Conservation (phyloP, 2,113 vertebrate genomes). For the Pluvialis apricaria region DNA sequence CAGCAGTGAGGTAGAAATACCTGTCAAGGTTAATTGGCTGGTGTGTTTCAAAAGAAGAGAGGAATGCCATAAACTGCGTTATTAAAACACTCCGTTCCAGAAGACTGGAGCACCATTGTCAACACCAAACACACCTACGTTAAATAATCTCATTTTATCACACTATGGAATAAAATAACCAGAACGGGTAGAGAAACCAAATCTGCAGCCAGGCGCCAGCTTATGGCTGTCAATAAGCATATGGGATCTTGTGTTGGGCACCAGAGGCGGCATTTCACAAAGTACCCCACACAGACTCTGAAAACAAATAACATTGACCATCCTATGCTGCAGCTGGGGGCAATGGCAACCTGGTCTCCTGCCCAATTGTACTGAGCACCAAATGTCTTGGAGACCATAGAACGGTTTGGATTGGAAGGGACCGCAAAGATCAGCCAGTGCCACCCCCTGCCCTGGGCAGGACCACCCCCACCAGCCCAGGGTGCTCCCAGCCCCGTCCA, state of each 20-base stretch:
- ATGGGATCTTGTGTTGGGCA: background rate
- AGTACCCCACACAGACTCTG: background rate
- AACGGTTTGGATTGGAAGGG: background rate
- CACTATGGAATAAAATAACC: background rate
- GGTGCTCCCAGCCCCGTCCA: too few relatives aligned
- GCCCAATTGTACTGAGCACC: fast-evolving
- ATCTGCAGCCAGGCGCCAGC: background rate
- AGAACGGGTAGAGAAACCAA: too few relatives aligned
- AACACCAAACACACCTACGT: background rate
- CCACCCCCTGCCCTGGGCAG: too few relatives aligned
- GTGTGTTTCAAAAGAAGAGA: background rate
- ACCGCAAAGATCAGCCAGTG: too few relatives aligned
- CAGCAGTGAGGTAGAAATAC: background rate
- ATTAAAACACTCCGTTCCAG: background rate
- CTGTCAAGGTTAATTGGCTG: background rate
- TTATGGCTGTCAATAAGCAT: fast-evolving
- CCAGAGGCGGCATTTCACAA: background rate
- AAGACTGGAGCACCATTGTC: background rate
- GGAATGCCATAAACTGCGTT: background rate
- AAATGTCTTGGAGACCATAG: fast-evolving
- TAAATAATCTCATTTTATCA: background rate
- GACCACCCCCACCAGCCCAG: too few relatives aligned
- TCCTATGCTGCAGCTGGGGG: fast-evolving
- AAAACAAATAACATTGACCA: fast-evolving
- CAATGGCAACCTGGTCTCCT: fast-evolving